phyloP scores from a whole-genome alignment of 2,113 vertebrate genomes.

The Miniopterus natalensis region DNA sequence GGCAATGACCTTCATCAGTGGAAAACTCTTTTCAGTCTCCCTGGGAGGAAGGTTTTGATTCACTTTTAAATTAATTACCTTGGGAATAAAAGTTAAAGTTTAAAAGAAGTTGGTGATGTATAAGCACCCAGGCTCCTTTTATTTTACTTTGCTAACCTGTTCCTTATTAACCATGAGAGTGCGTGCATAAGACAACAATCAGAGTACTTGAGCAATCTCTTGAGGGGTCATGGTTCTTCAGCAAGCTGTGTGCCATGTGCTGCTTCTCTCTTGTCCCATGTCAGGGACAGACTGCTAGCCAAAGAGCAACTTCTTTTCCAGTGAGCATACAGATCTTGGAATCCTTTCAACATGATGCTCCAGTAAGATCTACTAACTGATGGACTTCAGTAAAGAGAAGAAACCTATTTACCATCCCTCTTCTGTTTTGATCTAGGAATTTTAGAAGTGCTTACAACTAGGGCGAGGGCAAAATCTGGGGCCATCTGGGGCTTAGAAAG shows the following conservation, averaged over 20 bases:
- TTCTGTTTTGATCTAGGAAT: neutral
- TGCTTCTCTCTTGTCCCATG: neutral
- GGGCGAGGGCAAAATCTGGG: neutral
- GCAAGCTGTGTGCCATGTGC: neutral
- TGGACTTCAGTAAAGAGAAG: neutral
- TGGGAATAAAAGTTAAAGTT: neutral
- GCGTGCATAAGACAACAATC: neutral
- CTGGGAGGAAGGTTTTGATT: neutral
- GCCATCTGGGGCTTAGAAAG: neutral
- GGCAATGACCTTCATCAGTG: neutral
- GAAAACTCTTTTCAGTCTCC: neutral
- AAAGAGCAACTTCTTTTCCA: neutral
- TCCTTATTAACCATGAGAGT: neutral
- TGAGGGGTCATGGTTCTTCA: neutral
- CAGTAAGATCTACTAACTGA: neutral
- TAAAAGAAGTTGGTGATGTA: neutral
- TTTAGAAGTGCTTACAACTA: conserved; percentile 11
- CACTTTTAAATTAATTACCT: conserved; percentile 20
- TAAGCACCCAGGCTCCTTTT: neutral
- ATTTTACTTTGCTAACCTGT: neutral
- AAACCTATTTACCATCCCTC: neutral
- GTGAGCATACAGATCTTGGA: neutral
- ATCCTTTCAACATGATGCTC: neutral
- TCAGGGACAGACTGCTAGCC: neutral
- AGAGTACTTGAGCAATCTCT: neutral